Percentiles rank a stretch among this genome's conserved stretches.
phyloP scores from a whole-genome alignment of 2,888 invertebrate genomes.

The Glaucopsyche alexis region DNA sequence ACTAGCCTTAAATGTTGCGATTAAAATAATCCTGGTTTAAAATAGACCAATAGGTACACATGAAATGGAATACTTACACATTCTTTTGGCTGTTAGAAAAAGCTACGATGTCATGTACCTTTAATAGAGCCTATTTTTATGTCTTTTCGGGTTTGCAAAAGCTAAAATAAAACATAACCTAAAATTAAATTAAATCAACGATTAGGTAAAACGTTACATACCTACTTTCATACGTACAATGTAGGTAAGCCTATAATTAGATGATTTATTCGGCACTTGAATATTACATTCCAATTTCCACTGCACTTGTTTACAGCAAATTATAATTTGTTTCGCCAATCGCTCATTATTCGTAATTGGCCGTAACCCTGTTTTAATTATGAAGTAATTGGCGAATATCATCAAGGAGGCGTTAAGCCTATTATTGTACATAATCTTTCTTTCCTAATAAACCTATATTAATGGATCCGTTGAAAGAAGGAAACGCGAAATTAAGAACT shows the following conservation, averaged over 20 bases:
- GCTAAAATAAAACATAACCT: too few relatives aligned
- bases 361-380: slow-evolving; percentile 10
- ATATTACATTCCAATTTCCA: background rate
- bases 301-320: background rate
- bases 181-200: too few relatives aligned
- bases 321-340: slow-evolving; percentile 4
- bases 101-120: too few relatives aligned
- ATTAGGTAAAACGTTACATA: background rate
- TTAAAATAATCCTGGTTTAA: too few relatives aligned
- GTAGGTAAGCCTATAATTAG: background rate
- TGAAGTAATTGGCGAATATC: background rate
- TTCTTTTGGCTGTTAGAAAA: too few relatives aligned
- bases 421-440: slow-evolving; percentile 1
- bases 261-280: background rate
- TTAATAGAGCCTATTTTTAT: too few relatives aligned
- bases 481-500: background rate
- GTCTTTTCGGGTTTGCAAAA: too few relatives aligned
- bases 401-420: background rate
- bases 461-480: background rate
- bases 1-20: too few relatives aligned
- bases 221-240: background rate
- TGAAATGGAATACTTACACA: too few relatives aligned
- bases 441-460: background rate
- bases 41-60: too few relatives aligned
- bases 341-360: slow-evolving; percentile 5